Percentiles rank a stretch among this genome's conserved stretches.
phyloP scores from a whole-genome alignment of 2,113 vertebrate genomes.

The Marcusenius ussheri region DNA sequence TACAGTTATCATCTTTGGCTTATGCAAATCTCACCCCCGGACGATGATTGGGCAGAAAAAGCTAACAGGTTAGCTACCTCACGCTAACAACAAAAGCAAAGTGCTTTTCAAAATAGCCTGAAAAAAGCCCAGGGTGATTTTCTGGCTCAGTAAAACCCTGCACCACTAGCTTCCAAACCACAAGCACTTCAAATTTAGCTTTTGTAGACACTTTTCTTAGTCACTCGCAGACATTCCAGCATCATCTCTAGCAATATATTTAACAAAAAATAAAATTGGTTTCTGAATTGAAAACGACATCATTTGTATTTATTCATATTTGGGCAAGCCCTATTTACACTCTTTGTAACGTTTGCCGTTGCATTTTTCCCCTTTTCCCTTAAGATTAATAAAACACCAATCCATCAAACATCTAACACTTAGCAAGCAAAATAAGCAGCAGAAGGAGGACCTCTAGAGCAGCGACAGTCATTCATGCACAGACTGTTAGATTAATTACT shows the following conservation, averaged over 20 bases:
- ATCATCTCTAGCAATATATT: neutral
- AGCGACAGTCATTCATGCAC: neutral
- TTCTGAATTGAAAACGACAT: neutral
- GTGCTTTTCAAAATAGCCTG: neutral
- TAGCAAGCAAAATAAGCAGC: neutral
- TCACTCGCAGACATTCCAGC: neutral
- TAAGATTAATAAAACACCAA: neutral
- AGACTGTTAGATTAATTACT: neutral
- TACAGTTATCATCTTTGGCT: neutral
- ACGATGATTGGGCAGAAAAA: neutral
- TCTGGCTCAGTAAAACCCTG: neutral
- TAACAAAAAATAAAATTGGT: neutral
- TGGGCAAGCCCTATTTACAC: neutral
- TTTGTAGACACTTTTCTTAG: neutral
- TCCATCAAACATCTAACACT: neutral
- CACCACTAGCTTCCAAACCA: neutral
- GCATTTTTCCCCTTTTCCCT: neutral
- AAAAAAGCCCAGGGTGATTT: neutral
- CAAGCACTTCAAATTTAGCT: neutral
- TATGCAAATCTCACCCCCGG: neutral
- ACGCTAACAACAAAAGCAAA: neutral
- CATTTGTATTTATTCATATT: neutral
- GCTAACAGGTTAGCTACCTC: neutral
- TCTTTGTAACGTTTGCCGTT: neutral
- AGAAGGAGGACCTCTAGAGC: neutral